A percentile compares a stretch with the other conserved stretches of the same genome.
Evolutionary conservation across 2,113 vertebrate species (phyloP).

Genomic region (Microcebus ravelobensis): DNA sequence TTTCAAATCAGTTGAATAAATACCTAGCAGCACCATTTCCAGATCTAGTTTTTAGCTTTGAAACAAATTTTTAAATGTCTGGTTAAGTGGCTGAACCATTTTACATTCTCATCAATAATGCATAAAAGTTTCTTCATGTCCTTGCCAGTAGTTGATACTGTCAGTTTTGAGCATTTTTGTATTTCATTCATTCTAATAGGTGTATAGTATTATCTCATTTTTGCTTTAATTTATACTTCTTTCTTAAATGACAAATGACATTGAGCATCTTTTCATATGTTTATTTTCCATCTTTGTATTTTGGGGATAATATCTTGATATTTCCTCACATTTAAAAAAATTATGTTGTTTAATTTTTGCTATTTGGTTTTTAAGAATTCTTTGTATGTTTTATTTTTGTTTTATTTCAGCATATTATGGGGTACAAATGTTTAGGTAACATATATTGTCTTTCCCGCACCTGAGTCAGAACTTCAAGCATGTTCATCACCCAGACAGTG

Average conservation of each 20-base stretch:
- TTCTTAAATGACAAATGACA: not conserved
- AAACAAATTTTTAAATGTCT: not conserved
- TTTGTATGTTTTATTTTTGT: not conserved
- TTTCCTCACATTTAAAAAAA: not conserved
- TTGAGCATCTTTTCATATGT: not conserved
- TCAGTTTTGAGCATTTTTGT: not conserved
- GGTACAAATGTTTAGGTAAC: no score
- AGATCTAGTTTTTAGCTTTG: not conserved
- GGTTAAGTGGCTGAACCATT: not conserved
- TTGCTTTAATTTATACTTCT: not conserved
- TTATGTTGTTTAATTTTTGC: not conserved
- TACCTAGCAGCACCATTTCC: not conserved
- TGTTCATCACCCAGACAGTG: no score
- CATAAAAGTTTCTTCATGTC: not conserved
- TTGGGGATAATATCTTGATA: not conserved
- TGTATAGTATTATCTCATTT: not conserved
- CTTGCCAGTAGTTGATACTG: not conserved
- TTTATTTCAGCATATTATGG: no score
- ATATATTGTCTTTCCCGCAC: no score
- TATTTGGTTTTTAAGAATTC: not conserved
- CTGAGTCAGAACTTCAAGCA: no score
- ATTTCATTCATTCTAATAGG: not conserved
- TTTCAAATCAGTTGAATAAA: not conserved
- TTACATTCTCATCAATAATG: not conserved
- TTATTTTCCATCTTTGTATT: not conserved